Percentiles rank a stretch among this genome's conserved stretches.
These are phyloP conservation scores for Diorhabda sublineata DNA, from an alignment of 1,140 invertebrate species.

Conservation along the genomic window DNA sequence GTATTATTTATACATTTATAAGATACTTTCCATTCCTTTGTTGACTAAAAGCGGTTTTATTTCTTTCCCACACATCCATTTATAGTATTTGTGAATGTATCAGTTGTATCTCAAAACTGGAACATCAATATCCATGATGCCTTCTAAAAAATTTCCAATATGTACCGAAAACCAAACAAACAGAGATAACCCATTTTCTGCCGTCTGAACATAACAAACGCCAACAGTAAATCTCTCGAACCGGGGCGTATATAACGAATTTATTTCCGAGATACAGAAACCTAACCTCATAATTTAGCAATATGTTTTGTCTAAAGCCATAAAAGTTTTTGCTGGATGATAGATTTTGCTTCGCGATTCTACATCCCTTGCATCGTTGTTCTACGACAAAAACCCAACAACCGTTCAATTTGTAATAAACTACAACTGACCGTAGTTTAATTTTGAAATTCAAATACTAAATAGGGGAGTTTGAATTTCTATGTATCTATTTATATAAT, in stretches of 20 bases:
- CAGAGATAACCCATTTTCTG: constrained; percentile 1
- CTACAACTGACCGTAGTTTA: too few species aligned
- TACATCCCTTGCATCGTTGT: constrained; percentile 3
- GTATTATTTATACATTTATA: too few species aligned
- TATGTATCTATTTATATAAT: too few species aligned
- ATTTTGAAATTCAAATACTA: too few species aligned
- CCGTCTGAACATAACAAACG: constrained; percentile 1
- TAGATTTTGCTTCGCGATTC: constrained; percentile 10
- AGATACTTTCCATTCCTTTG: too few species aligned
- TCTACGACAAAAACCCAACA: too few species aligned
- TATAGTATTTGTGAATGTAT: not conserved
- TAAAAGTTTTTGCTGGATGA: constrained; percentile 12
- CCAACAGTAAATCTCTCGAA: constrained; percentile 1
- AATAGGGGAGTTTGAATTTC: too few species aligned
- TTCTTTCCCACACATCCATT: too few species aligned
- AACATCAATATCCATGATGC: not conserved
- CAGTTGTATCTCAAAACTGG: not conserved
- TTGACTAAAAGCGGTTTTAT: too few species aligned
- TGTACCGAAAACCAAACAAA: not conserved
- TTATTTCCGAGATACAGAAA: constrained; percentile 11
- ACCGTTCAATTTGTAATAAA: too few species aligned
- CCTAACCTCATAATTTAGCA: constrained; percentile 7
- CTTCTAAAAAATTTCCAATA: not conserved
- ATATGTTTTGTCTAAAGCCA: constrained; percentile 10
- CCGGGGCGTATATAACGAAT: constrained; percentile 3